Evolutionary conservation across 1,140 invertebrate genomes (phyloP).

Genomic region (Plodia interpunctella): DNA sequence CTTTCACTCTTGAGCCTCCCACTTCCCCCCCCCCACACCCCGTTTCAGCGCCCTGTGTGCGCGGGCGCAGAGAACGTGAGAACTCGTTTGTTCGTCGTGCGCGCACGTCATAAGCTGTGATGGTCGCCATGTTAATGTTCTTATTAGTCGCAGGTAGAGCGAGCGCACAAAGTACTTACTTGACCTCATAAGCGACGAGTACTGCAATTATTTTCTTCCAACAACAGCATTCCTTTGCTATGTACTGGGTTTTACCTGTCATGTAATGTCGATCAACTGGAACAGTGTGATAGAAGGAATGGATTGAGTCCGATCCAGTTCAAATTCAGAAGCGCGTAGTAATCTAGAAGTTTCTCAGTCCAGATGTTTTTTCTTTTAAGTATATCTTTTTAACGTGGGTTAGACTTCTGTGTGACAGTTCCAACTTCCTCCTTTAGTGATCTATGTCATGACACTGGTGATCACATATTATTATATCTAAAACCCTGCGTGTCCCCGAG

Average conservation of each 20-base stretch:
- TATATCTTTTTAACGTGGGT: too few relatives aligned
- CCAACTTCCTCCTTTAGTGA: too few relatives aligned
- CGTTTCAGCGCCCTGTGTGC: slow-evolving; percentile 21
- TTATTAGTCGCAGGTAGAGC: neutral
- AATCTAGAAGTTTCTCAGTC: too few relatives aligned
- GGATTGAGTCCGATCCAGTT: neutral
- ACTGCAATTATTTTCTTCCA: slow-evolving; percentile 1
- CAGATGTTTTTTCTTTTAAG: too few relatives aligned
- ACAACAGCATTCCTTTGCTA: neutral
- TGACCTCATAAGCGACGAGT: neutral
- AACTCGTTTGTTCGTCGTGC: slow-evolving; percentile 15
- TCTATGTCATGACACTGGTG: too few relatives aligned
- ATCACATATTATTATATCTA: too few relatives aligned
- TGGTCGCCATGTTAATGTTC: slow-evolving; percentile 3
- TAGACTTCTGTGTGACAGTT: too few relatives aligned
- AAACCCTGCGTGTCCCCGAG: too few relatives aligned
- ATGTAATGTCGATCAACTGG: neutral
- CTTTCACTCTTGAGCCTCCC: slow-evolving; percentile 48
- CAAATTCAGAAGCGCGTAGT: too few relatives aligned
- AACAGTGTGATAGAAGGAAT: neutral
- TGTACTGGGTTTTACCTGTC: neutral
- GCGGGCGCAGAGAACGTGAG: slow-evolving; percentile 17
- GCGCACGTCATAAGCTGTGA: slow-evolving; percentile 5
- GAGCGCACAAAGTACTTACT: neutral
- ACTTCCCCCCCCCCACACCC: slow-evolving; percentile 24